Evolutionary conservation across 2,888 invertebrate species (phyloP), one percentile per base, ranked within the genome.

Genomic region (Oxycera nigricornis): DNA sequence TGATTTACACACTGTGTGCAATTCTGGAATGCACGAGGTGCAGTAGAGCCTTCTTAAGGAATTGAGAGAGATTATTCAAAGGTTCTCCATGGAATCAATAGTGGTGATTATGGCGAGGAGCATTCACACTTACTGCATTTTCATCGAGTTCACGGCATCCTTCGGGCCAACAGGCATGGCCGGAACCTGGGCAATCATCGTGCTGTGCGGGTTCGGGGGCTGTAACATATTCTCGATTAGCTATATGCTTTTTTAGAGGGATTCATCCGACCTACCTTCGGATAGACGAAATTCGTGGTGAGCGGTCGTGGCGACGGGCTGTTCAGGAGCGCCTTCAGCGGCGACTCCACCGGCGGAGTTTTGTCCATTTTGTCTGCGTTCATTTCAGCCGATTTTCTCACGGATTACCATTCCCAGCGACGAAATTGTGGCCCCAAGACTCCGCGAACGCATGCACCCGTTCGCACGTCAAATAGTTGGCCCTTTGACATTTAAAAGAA

Each of bases 91-190:
- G n/a, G n/a, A n/a, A n/a, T n/a, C n/a, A n/a, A n/a, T n/a, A n/a
- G n/a, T n/a, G n/a, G n/a, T n/a, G n/a, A n/a, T n/a, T n/a, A n/a
- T n/a, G n/a, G n/a, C n/a, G n/a, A n/a, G n/a, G n/a, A n/a, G n/a
- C n/a, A n/a, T n/a, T n/a, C n/a, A n/a, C 20, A 82, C 88, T 86
- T 82, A 90, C 90, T 90, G 90, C 75, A 90, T 81, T 83, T 89
- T 89, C 17, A 90, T 87, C 78, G 89, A 89, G 78, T 87, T 89
- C 77, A 87, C 88, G 2, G 88, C 89, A 82, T 89, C 89, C 80
- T 86, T 87, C 3, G 87, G 86, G 17, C 88, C 89, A 79, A 87
- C 86, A n/a, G 87, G 84, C 81, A 87, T 86, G 1, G 86, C 82
- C 9, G 87, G 87, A 22, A 88, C 88, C 50, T 88, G 82, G 57